Evolutionary conservation across 2,113 vertebrate genomes (phyloP), one percentile per base, ranked within the genome.

Genomic region (Pogonocichla stellata): DNA sequence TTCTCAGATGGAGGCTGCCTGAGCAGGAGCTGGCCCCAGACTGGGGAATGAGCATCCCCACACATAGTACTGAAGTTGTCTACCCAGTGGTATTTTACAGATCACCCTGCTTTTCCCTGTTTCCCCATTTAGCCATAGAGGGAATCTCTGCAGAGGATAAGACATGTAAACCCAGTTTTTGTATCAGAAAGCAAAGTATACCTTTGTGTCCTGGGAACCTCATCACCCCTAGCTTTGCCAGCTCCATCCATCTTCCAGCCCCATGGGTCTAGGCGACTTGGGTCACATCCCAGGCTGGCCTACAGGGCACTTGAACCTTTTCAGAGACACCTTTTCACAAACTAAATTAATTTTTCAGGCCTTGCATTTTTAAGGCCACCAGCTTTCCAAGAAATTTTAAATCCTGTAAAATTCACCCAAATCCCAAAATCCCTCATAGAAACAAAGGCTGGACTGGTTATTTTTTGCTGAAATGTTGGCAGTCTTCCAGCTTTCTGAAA

Each of bases 351-450:
- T 71, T 57, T 72, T 75, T 72, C n/a, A 89, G 42, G 36, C 50
- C 81, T 66, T 58, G 23, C 5, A 3, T 57, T 91, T 66, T 51
- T 65, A 58, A 73, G 19, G 16, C 28, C 23, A 12, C 22, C 54
- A 50, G 88, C 85, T 92, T 96, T 96, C 96, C 95, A 96, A 95
- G 93, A 97, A 94, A 73, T 66, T 53, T 65, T 66, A 73, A 95
- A 94, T 90, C 85, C 24, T 3, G 22, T 54, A 83, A 80, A 95
- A 95, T 54, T 88, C 84, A 71, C 65, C 22, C 80, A 84, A 92
- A 96, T 91, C 90, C 80, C 50, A 24, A 89, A 91, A 96, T 81
- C 29, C 0, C 47, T 51, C 50, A 10, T 19, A 20, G 54, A 86
- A 93, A 94, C 71, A 92, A 92, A 88, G 34, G 51, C 71, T 14